Percentiles rank a stretch among this genome's conserved stretches.
phyloP scores from a whole-genome alignment of 2,888 invertebrate genomes.

The Stegophylla sp. region DNA sequence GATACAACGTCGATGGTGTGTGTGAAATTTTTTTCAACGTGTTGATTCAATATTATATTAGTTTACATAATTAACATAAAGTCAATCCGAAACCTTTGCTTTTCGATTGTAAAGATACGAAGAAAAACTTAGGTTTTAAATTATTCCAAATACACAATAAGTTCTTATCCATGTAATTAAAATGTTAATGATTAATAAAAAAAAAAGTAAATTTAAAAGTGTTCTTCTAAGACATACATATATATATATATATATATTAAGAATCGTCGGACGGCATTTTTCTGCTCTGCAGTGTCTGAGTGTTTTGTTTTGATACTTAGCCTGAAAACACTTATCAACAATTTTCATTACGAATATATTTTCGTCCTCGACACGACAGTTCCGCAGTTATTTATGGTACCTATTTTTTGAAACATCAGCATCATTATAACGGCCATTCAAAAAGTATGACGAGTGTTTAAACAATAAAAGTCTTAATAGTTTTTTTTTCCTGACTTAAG shows the following conservation, averaged over 20 bases:
- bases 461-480: too few relatives aligned
- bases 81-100: neutral
- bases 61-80: slow-evolving; percentile 27
- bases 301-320: slow-evolving; percentile 14
- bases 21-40: too few relatives aligned
- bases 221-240: neutral
- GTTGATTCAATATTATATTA: neutral
- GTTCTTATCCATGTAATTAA: slow-evolving; percentile 24
- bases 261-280: slow-evolving; percentile 2
- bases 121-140: neutral
- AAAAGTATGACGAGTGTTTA: too few relatives aligned
- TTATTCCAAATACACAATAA: slow-evolving; percentile 7
- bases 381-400: slow-evolving; percentile 6
- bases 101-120: slow-evolving; percentile 1
- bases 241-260: slow-evolving; percentile 7
- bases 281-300: neutral
- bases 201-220: slow-evolving; percentile 1
- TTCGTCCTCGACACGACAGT: neutral
- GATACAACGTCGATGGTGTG: too few relatives aligned
- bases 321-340: slow-evolving; percentile 13
- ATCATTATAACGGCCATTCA: too few relatives aligned
- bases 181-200: slow-evolving; percentile 14
- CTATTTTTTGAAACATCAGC: neutral
- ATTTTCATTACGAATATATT: neutral
- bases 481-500: too few relatives aligned